Evolutionary conservation across 2,113 vertebrate genomes (phyloP).

Genomic region (Sorex araneus): DNA sequence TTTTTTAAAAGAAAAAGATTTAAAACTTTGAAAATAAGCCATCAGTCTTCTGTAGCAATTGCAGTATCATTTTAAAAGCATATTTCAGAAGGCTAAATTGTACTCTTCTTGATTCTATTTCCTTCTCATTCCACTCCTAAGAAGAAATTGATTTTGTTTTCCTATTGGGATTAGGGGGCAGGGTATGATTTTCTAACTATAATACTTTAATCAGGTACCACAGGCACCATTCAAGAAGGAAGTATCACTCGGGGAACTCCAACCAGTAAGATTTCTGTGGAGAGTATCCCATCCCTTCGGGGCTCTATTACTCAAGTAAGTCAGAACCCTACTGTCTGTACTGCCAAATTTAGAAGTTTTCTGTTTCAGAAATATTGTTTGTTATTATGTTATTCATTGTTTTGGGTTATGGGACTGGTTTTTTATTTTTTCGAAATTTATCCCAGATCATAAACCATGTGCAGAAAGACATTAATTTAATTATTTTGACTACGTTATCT

Average conservation of each 20-base stretch:
- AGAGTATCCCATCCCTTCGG: constrained; percentile 91
- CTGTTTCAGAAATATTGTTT: neutral
- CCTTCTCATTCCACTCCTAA: neutral
- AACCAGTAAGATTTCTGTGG: constrained; percentile 92
- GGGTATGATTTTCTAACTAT: neutral
- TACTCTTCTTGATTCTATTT: neutral
- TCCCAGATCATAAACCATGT: neutral
- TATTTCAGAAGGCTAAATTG: neutral
- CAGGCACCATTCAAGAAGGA: constrained; percentile 93
- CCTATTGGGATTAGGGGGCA: neutral
- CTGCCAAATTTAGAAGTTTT: neutral
- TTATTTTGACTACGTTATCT: constrained; percentile 23
- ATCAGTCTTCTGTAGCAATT: constrained; percentile 21
- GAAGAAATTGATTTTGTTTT: neutral
- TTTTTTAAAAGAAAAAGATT: constrained; percentile 34
- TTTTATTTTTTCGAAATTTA: neutral
- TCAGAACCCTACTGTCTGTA: neutral
- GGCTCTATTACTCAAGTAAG: constrained; percentile 98
- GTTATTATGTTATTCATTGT: neutral
- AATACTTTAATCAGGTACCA: constrained; percentile 88
- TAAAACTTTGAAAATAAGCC: constrained; percentile 11
- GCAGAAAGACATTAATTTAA: constrained; percentile 4
- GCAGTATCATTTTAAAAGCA: constrained; percentile 25
- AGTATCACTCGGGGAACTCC: constrained; percentile 93
- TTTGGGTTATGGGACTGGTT: neutral